Conservation (phyloP, 2,113 vertebrate species). For the Plotosus lineatus region DNA sequence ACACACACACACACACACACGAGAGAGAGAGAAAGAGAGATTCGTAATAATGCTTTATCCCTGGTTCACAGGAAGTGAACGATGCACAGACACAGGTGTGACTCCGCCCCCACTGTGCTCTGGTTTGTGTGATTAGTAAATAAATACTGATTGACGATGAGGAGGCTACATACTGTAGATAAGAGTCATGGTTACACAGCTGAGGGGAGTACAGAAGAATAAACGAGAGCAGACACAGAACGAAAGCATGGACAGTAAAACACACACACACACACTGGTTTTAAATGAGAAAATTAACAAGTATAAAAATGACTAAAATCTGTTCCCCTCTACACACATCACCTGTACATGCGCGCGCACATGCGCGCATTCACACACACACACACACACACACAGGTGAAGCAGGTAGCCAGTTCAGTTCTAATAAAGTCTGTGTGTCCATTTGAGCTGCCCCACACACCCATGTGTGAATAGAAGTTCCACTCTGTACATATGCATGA, state of each 20-base stretch:
- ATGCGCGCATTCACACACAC: slow-evolving; percentile 6
- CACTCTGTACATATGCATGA: not conserved
- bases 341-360: slow-evolving; percentile 30
- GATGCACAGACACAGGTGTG: not conserved
- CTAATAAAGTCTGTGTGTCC: slow-evolving; percentile 4
- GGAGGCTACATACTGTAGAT: slow-evolving; percentile 51
- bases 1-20: too few species aligned
- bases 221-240: slow-evolving; percentile 24
- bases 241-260: slow-evolving; percentile 28
- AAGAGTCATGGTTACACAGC: slow-evolving; percentile 55
- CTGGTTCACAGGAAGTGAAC: slow-evolving; percentile 3
- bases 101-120: not conserved
- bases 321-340: slow-evolving; percentile 50
- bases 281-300: slow-evolving; percentile 42
- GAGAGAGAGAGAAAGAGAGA: not conserved
- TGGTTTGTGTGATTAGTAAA: slow-evolving; percentile 25
- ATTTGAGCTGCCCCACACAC: not conserved
- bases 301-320: slow-evolving; percentile 50
- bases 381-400: not conserved
- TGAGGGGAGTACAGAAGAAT: slow-evolving; percentile 29
- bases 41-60: slow-evolving; percentile 15
- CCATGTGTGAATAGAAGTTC: not conserved
- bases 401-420: not conserved
- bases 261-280: not conserved
- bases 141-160: slow-evolving; percentile 40